Evolutionary conservation across 2,797 vertebrate genomes (phyloP), one percentile per base, ranked within the genome.

Genomic region (Chelidonichthys spinosus): DNA sequence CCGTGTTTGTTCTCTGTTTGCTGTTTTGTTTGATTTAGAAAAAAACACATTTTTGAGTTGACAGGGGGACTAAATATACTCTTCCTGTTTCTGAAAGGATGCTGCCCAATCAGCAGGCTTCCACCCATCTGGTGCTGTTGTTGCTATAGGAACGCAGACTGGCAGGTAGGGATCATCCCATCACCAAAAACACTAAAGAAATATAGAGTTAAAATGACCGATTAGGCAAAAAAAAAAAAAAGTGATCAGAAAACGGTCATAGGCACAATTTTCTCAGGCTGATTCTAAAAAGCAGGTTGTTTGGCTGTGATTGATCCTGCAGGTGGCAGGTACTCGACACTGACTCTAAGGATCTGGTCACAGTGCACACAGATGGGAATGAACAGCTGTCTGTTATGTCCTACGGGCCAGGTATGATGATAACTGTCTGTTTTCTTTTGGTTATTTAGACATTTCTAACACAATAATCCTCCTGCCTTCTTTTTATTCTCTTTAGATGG

Each of bases 241-340:
- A 25, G 25, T 1, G 25, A 25, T 25, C n/a, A n/a, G n/a, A 55
- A 36, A 46, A 43, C 11, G 8, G 4, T 55, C 25, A 2, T 14
- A 11, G 2, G 7, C 37, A 49, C 1, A 7, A 14, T 39, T 4
- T 9, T 37, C 8, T 3, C 32, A 7, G 32, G 52, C 42, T 39
- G 14, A 49, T 53, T 32, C 13, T 5, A 2, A 50, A 5, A 52
- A 40, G 2, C 14, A 60, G 47, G 55, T 63, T 63, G 40, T 35
- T 54, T 25, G 79, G 25, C 44, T 83, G 63, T 65, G 18, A 2
- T 25, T 69, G 62, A n/a, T 84, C 17, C 83, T 77, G 91, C 95
- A 99, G 98, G 96, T 99, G 98, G 98, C 95, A 98, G 91, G 98
- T 99, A 55, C 95, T 99, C 87, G 98, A 99, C 92, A 96, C 98